phyloP scores from a whole-genome alignment of 1,140 invertebrate genomes.

The Anastrepha obliqua region DNA sequence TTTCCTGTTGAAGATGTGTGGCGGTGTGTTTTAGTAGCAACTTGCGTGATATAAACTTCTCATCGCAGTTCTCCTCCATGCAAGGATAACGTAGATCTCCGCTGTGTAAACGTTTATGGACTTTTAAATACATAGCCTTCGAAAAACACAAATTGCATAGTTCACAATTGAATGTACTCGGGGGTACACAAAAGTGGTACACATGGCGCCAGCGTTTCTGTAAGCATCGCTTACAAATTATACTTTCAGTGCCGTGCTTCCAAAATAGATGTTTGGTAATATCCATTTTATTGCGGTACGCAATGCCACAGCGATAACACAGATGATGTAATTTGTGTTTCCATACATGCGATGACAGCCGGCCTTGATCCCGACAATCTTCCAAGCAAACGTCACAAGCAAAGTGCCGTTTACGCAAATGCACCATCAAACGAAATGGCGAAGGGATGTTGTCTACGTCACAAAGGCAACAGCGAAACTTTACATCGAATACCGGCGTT shows the following conservation, averaged over 20 bases:
- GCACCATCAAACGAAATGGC: conserved; percentile 89
- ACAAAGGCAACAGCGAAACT: conserved; percentile 85
- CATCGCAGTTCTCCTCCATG: conserved; percentile 80
- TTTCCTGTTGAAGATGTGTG: conserved; percentile 70
- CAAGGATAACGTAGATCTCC: conserved; percentile 84
- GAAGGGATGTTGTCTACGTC: conserved; percentile 84
- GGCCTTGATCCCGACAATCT: conserved; percentile 82
- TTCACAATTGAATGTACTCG: conserved; percentile 84
- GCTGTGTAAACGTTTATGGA: conserved; percentile 86
- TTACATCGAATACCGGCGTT: conserved; percentile 76
- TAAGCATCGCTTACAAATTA: conserved; percentile 87
- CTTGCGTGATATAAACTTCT: conserved; percentile 88
- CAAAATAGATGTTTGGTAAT: conserved; percentile 92
- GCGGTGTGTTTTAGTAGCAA: conserved; percentile 82
- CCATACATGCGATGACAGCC: conserved; percentile 89
- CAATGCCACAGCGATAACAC: conserved; percentile 89
- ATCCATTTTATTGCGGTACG: conserved; percentile 89
- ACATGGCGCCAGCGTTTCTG: conserved; percentile 93
- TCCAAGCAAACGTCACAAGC: conserved; percentile 90
- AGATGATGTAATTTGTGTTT: conserved; percentile 90
- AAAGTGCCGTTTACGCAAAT: conserved; percentile 86
- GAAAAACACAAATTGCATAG: conserved; percentile 85
- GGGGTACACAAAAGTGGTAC: conserved; percentile 91
- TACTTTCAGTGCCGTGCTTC: conserved; percentile 92
- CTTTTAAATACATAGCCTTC: conserved; percentile 85